Base-by-base conservation (phyloP, 1,140 invertebrate species). In the Ectropis grisescens region DNA sequence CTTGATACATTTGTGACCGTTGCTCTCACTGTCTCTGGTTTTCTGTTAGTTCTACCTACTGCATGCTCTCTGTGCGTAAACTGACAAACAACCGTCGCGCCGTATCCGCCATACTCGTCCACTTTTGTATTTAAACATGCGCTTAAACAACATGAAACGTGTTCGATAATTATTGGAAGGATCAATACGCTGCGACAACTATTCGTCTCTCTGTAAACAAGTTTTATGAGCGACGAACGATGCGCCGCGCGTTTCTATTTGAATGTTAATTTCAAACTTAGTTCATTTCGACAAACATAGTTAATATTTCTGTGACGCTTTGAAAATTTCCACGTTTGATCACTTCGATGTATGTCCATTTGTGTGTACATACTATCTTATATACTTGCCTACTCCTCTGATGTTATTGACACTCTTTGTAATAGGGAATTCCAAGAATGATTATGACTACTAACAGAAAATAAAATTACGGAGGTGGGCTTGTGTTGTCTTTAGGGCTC, bases 121-220 rank as follows among this genome's bases (percentile, higher is more conserved):
- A 66, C 70, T 65, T 70, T 70, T 61, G 43, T 71, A 48, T 79
- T 69, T 71, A 67, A 72, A 64, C 64, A 58, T 62, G 51, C 61
- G 55, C 59, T 66, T 64, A 64, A 66, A 69, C 72, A 68, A 78
- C 72, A 78, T 67, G 72, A 76, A 78, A 78, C 76, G 71, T 81
- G 72, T 67, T 67, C 75, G 67, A 81, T 81, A 78, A 81, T 81
- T 81, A 81, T 81, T 81, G 64, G 75, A 81, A 80, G 70, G 72
- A 80, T 78, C 72, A 80, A 80, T 80, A 78, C 42, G 53, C 61
- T 56, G 64, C 59, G 61, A 57, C 62, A 74, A 75, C 56, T 67
- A 76, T 78, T 72, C 68, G 75, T 74, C 58, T 51, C 62, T 75
- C 41, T 33, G 60, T 61, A 71, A 75, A 80, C 66, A 69, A 46